phyloP scores from a whole-genome alignment of 2,113 vertebrate species.

The Atlantisia rogersi region DNA sequence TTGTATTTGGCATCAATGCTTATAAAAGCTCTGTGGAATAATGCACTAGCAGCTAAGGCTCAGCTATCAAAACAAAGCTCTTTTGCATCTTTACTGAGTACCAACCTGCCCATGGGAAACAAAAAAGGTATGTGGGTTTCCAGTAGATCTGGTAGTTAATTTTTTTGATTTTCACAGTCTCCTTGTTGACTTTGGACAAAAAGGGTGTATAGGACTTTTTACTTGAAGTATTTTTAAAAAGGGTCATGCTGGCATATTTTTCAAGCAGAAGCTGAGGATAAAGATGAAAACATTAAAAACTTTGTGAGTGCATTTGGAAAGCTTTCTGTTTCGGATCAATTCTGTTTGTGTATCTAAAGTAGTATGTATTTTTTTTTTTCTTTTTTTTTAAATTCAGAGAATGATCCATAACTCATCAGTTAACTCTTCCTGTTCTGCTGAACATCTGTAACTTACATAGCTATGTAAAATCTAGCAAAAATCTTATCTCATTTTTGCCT shows the following conservation, averaged over 20 bases:
- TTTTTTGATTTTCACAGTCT: not conserved
- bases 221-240: not conserved
- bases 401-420: not conserved
- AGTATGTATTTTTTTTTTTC: not conserved
- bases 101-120: constrained; percentile 96
- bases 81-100: constrained; percentile 97
- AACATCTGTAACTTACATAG: not conserved
- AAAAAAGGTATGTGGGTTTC: constrained; percentile 88
- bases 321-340: not conserved
- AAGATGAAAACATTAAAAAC: not conserved
- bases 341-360: not conserved
- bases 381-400: not conserved
- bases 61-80: constrained; percentile 99
- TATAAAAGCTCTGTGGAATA: constrained; percentile 99
- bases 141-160: not conserved
- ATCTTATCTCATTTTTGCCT: not conserved
- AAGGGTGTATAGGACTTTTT: not conserved
- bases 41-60: constrained; percentile 95
- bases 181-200: not conserved
- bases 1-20: constrained; percentile 98
- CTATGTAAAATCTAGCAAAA: not conserved
- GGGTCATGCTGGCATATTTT: not conserved
- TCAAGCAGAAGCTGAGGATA: constrained; percentile 2
- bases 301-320: not conserved
- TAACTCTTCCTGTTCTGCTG: not conserved